A percentile compares a stretch with the other conserved stretches of the same genome.
These are phyloP conservation scores for Onychostoma macrolepis DNA, from an alignment of 2,113 vertebrate species.

Conservation along the genomic window DNA sequence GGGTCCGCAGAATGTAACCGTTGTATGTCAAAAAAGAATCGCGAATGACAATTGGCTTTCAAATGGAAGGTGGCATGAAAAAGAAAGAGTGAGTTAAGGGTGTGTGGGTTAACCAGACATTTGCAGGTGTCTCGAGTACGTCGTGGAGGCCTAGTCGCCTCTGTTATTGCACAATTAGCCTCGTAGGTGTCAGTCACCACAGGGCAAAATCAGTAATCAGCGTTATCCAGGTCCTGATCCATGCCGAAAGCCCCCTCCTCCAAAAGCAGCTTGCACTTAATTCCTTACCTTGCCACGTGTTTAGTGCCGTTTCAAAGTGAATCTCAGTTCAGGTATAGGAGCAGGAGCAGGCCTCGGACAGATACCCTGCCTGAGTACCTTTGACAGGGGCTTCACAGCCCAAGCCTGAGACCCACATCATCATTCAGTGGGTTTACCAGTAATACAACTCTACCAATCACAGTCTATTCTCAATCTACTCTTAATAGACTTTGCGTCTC, in stretches of 20 bases:
- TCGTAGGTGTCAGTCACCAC: constrained; percentile 54
- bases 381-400: constrained; percentile 80
- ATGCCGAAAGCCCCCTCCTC: constrained; percentile 61
- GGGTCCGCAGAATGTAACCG: constrained; percentile 40
- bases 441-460: constrained; percentile 56
- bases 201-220: constrained; percentile 23
- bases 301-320: constrained; percentile 64
- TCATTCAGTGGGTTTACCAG: constrained; percentile 62
- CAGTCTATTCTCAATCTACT: constrained; percentile 55
- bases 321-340: constrained; percentile 56
- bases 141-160: constrained; percentile 38
- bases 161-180: constrained; percentile 63
- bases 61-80: background rate
- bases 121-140: constrained; percentile 39
- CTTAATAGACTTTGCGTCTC: constrained; percentile 52
- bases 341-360: constrained; percentile 64
- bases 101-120: constrained; percentile 45
- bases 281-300: constrained; percentile 69
- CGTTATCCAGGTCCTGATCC: constrained; percentile 50
- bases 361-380: constrained; percentile 63
- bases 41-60: constrained; percentile 7
- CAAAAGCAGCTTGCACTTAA: constrained; percentile 80
- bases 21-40: constrained; percentile 11
- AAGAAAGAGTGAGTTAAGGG: constrained; percentile 33
- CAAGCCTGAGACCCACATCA: constrained; percentile 75